These are phyloP conservation scores for Pelobates fuscus DNA, from an alignment of 2,113 vertebrate genomes.

Conservation along the genomic window DNA sequence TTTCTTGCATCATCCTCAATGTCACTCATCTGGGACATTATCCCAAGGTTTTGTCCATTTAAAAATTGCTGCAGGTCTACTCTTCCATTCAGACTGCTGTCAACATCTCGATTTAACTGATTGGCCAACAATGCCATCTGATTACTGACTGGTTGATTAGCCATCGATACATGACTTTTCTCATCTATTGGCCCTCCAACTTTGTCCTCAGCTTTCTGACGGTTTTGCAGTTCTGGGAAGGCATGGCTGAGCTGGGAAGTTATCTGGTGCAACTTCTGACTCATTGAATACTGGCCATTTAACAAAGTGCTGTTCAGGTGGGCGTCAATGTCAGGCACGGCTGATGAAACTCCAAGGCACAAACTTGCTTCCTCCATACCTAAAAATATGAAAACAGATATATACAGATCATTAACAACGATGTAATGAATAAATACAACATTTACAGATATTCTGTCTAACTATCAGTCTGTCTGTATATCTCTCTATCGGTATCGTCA, in stretches of 20 bases:
- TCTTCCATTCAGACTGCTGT: slow-evolving; percentile 87
- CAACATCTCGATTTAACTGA: slow-evolving; percentile 92
- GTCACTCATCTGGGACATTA: slow-evolving; percentile 98
- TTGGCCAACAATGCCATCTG: slow-evolving; percentile 96
- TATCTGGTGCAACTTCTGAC: slow-evolving; percentile 96
- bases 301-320: slow-evolving; percentile 90
- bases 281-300: slow-evolving; percentile 98
- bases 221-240: slow-evolving; percentile 89
- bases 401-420: slow-evolving; percentile 59
- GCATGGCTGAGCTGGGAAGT: slow-evolving; percentile 96
- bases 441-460: too few species aligned
- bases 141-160: slow-evolving; percentile 90
- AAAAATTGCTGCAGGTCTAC: slow-evolving; percentile 97
- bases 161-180: slow-evolving; percentile 85
- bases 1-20: slow-evolving; percentile 97
- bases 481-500: too few species aligned
- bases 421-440: too few species aligned
- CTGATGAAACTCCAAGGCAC: slow-evolving; percentile 97
- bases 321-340: slow-evolving; percentile 85
- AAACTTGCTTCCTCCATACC: slow-evolving; percentile 99
- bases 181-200: slow-evolving; percentile 82
- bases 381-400: slow-evolving; percentile 61
- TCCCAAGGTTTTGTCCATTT: slow-evolving; percentile 95
- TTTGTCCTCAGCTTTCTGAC: slow-evolving; percentile 90
- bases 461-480: too few species aligned